These are phyloP conservation scores for Otis tarda DNA, from an alignment of 2,113 vertebrate species.

Conservation along the genomic window DNA sequence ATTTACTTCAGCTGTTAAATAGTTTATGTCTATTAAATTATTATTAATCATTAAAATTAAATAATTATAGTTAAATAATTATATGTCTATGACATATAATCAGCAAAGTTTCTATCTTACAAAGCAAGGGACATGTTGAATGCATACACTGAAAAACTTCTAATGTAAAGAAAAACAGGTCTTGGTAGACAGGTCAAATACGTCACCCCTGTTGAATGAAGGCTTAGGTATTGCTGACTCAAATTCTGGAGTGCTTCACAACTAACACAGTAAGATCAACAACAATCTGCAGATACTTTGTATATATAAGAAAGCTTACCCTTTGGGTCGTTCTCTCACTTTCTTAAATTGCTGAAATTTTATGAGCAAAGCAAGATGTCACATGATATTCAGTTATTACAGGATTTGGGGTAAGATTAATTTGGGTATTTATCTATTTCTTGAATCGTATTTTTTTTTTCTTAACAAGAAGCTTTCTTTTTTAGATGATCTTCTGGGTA, in stretches of 20 bases:
- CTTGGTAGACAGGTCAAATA: neutral
- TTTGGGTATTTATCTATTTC: neutral
- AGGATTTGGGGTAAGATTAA: neutral
- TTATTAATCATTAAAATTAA: too few relatives aligned
- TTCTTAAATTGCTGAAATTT: neutral
- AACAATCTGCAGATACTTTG: neutral
- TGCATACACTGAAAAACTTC: neutral
- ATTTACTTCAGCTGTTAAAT: neutral
- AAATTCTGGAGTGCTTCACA: neutral
- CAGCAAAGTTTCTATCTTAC: neutral
- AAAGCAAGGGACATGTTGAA: neutral
- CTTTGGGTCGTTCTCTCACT: neutral
- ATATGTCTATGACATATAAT: neutral
- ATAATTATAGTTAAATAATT: too few relatives aligned
- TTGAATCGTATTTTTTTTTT: neutral
- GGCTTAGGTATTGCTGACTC: neutral
- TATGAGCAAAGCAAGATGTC: neutral
- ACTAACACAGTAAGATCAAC: neutral
- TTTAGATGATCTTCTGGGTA: neutral
- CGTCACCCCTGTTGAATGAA: neutral
- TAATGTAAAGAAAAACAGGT: neutral
- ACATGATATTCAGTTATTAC: neutral
- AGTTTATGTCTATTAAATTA: neutral
- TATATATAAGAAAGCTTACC: neutral
- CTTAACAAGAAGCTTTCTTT: neutral